These are phyloP conservation scores for Ooceraea biroi DNA, from an alignment of 1,140 invertebrate species.

Conservation along the genomic window DNA sequence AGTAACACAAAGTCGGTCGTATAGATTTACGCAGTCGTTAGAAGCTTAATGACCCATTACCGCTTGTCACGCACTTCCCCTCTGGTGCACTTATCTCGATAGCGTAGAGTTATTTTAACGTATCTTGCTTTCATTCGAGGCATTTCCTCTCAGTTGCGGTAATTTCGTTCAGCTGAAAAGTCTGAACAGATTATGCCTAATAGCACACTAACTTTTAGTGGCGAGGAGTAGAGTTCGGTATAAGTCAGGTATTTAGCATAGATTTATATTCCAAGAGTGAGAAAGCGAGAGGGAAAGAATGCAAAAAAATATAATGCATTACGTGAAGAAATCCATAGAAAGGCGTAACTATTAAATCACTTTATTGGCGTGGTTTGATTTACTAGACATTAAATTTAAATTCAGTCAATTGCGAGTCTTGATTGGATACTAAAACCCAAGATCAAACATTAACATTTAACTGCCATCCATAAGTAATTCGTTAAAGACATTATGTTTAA, in stretches of 20 bases:
- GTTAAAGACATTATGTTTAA: not conserved
- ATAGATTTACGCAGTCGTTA: conserved; percentile 62
- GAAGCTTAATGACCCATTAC: conserved; percentile 62
- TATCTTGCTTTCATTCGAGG: conserved; percentile 37
- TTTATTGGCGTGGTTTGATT: conserved; percentile 23
- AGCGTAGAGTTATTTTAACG: conserved; percentile 30
- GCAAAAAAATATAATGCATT: not conserved
- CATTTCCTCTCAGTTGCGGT: conserved; percentile 42
- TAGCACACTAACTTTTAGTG: not conserved
- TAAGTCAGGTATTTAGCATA: not conserved
- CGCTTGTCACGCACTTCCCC: conserved; percentile 39
- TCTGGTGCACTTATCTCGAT: conserved; percentile 4
- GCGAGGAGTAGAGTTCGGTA: not conserved
- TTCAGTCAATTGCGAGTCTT: conserved; percentile 34
- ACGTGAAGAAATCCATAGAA: not conserved
- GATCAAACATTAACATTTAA: conserved; percentile 15
- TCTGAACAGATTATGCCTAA: conserved; percentile 27
- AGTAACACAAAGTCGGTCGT: conserved; percentile 57
- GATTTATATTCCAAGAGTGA: conserved; percentile 43
- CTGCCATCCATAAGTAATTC: not conserved
- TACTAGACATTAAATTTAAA: conserved; percentile 10
- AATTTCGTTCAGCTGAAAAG: conserved; percentile 39
- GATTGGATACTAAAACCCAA: conserved; percentile 31
- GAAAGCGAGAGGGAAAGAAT: not conserved
- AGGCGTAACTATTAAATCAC: conserved; percentile 33